Conservation (phyloP, 2,797 vertebrate species). For the Borostomias antarcticus region DNA sequence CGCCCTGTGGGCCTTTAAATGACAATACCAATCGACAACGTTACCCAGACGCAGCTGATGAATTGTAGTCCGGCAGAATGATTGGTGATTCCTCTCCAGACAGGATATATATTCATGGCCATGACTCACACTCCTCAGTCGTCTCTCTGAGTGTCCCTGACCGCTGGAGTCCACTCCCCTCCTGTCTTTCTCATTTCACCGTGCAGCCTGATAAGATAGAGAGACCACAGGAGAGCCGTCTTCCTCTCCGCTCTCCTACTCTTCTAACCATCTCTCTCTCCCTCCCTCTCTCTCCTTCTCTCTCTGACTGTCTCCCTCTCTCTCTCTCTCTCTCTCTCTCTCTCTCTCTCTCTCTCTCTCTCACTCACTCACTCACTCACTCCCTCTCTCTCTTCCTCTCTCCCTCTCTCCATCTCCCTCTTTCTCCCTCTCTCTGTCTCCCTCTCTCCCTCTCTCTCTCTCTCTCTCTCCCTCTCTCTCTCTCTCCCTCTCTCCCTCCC, state of each 20-base stretch:
- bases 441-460: conserved; percentile 3
- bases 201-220: conserved; percentile 13
- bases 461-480: conserved; percentile 7
- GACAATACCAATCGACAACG: background rate
- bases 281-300: background rate
- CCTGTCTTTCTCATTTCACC: background rate
- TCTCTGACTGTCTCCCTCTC: background rate
- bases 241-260: background rate
- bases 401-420: conserved; percentile 33
- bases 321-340: background rate
- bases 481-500: conserved; percentile 9
- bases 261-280: background rate
- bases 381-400: background rate
- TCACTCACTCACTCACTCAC: background rate
- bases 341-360: background rate
- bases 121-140: background rate
- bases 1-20: conserved; percentile 5
- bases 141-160: conserved; percentile 34
- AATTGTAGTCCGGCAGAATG: background rate
- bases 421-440: background rate
- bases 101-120: background rate
- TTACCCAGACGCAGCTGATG: background rate
- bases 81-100: background rate
- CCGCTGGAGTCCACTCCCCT: conserved; percentile 26
- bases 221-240: background rate